phyloP scores from a whole-genome alignment of 2,113 vertebrate species.

The Cryptotis parvus region DNA sequence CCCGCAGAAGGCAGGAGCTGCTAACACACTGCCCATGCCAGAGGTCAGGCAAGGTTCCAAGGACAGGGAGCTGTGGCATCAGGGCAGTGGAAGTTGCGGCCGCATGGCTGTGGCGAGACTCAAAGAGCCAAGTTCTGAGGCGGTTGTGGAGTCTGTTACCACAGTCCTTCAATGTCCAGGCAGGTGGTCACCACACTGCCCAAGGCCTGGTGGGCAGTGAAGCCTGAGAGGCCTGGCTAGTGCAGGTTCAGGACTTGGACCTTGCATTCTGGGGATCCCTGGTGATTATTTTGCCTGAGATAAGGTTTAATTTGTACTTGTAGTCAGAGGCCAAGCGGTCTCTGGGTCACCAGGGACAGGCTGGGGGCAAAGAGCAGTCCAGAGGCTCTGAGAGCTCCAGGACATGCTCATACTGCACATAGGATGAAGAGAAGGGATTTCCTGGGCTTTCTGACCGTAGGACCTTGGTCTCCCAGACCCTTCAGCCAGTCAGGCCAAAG shows the following conservation, averaged over 20 bases:
- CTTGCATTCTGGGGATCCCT: accelerated
- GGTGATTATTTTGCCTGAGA: not conserved
- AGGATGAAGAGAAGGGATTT: not conserved
- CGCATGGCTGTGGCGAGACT: not conserved
- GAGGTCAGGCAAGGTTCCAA: not conserved
- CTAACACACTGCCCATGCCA: conserved; percentile 4
- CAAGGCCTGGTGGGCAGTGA: accelerated
- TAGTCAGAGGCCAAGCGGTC: not conserved
- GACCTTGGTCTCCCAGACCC: not conserved
- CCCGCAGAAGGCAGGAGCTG: not conserved
- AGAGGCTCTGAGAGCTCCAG: not conserved
- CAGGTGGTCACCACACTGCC: not conserved
- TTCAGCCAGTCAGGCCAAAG: too few species aligned
- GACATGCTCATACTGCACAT: not conserved
- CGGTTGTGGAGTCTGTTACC: too few species aligned
- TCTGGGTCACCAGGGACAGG: not conserved
- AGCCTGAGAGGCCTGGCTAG: too few species aligned
- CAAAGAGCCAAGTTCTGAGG: not conserved
- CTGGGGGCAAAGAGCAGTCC: not conserved
- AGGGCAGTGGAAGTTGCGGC: not conserved
- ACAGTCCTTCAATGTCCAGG: too few species aligned
- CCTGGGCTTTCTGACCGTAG: too few species aligned
- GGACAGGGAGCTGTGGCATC: not conserved
- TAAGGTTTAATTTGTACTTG: not conserved
- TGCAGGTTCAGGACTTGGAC: accelerated